These are phyloP conservation scores for Scomber colias DNA, from an alignment of 2,113 vertebrate genomes.

Conservation along the genomic window DNA sequence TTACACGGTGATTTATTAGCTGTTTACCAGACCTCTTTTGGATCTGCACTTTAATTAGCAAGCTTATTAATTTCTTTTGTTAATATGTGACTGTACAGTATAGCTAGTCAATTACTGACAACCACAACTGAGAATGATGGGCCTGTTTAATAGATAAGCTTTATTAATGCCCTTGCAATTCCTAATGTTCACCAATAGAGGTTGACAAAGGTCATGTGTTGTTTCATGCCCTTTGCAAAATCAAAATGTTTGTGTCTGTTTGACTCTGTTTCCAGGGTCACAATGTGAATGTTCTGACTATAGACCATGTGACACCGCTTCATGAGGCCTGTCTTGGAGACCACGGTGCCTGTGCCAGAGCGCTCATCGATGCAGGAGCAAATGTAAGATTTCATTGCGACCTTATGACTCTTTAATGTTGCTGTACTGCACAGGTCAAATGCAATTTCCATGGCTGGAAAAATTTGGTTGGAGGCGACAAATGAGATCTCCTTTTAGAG, in stretches of 20 bases:
- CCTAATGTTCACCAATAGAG: slow-evolving; percentile 33
- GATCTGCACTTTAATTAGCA: slow-evolving; percentile 38
- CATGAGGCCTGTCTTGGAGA: slow-evolving; percentile 95
- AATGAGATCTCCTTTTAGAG: slow-evolving; percentile 47
- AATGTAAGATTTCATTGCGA: slow-evolving; percentile 86
- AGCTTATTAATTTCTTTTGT: slow-evolving; percentile 23
- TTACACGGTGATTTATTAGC: slow-evolving; percentile 34
- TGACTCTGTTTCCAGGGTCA: slow-evolving; percentile 87
- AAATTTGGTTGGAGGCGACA: slow-evolving; percentile 47
- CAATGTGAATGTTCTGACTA: slow-evolving; percentile 93
- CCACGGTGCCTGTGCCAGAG: slow-evolving; percentile 91
- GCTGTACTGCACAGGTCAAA: slow-evolving; percentile 56
- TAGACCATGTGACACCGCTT: slow-evolving; percentile 94
- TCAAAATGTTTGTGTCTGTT: slow-evolving; percentile 14
- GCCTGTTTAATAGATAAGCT: slow-evolving; percentile 33
- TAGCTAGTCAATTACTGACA: slow-evolving; percentile 16
- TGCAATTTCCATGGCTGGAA: slow-evolving; percentile 52
- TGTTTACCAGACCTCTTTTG: slow-evolving; percentile 21
- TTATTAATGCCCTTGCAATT: slow-evolving; percentile 15
- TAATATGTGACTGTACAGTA: slow-evolving; percentile 18
- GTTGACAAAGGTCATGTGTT: slow-evolving; percentile 39
- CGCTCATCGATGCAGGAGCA: slow-evolving; percentile 94
- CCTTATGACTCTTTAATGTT: slow-evolving; percentile 51
- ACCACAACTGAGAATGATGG: neutral
- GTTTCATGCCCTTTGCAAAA: slow-evolving; percentile 1